Conservation (phyloP, 2,888 invertebrate species). For the Trisateles emortualis region DNA sequence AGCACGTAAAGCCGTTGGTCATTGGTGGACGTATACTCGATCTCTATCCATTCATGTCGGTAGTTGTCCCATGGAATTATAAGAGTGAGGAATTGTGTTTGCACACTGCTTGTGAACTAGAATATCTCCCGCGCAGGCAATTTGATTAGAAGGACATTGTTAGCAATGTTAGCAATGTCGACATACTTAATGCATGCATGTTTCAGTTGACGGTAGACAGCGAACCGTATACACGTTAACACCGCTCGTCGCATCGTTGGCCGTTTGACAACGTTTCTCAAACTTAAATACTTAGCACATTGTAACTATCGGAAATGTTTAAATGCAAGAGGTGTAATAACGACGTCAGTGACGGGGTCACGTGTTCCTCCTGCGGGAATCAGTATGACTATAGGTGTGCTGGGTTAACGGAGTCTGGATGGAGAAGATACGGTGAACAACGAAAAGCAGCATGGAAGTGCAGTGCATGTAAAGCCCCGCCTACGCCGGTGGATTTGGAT, state of each 20-base stretch:
- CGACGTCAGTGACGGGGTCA: constrained; percentile 1
- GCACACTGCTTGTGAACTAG: too few species aligned
- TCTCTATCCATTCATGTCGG: too few species aligned
- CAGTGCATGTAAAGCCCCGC: neutral
- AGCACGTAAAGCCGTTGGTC: too few species aligned
- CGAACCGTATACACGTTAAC: too few species aligned
- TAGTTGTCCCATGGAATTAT: too few species aligned
- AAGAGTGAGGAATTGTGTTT: too few species aligned
- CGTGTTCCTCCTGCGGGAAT: neutral
- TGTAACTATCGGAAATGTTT: neutral
- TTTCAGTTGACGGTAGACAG: too few species aligned
- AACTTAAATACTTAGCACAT: neutral
- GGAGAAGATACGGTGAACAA: constrained; percentile 14
- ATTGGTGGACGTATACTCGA: too few species aligned
- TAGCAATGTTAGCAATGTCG: too few species aligned
- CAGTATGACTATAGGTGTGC: constrained; percentile 11
- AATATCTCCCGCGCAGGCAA: too few species aligned
- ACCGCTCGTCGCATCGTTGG: neutral
- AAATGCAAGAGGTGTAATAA: neutral
- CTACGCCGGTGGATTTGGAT: neutral
- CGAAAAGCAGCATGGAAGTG: constrained; percentile 12
- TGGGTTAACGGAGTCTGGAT: constrained; percentile 14
- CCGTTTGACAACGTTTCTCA: neutral
- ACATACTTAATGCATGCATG: too few species aligned
- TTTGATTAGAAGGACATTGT: too few species aligned